Conservation (phyloP, 2,113 vertebrate species). For the Antechinus stuartii region DNA sequence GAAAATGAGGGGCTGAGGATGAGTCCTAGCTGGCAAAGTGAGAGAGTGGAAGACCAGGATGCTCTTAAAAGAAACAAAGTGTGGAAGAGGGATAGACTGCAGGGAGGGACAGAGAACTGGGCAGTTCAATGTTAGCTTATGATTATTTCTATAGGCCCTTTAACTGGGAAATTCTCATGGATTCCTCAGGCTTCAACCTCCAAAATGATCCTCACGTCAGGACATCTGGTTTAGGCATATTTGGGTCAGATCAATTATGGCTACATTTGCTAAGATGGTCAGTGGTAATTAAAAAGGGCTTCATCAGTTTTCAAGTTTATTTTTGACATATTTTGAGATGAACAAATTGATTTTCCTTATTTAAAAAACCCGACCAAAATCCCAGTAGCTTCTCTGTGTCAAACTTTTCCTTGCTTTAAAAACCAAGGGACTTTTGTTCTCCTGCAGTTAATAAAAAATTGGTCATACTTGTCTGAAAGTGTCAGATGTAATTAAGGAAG, state of each 20-base stretch:
- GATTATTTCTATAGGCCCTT: background rate
- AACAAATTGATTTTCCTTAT: slow-evolving; percentile 47
- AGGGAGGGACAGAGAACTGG: background rate
- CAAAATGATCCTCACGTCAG: background rate
- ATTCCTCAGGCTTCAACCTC: background rate
- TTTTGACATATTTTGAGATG: slow-evolving; percentile 47
- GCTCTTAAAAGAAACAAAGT: background rate
- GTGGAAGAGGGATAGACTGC: background rate
- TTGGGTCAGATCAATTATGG: slow-evolving; percentile 27
- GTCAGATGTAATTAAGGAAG: slow-evolving; percentile 57
- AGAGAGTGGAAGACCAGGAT: background rate
- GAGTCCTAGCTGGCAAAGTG: background rate
- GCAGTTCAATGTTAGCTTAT: background rate
- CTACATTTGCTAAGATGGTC: slow-evolving; percentile 19
- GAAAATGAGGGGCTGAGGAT: background rate
- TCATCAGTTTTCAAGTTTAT: slow-evolving; percentile 55
- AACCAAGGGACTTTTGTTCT: slow-evolving; percentile 46
- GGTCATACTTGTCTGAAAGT: slow-evolving; percentile 23
- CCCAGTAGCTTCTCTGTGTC: background rate
- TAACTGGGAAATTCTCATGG: background rate
- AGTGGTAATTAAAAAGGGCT: slow-evolving; percentile 50
- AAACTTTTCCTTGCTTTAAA: slow-evolving; percentile 46
- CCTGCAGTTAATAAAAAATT: slow-evolving; percentile 46
- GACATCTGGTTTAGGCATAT: background rate
- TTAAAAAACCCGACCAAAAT: slow-evolving; percentile 32